Evolutionary conservation across 2,113 vertebrate species (phyloP).

Genomic region (Marmota monax): DNA sequence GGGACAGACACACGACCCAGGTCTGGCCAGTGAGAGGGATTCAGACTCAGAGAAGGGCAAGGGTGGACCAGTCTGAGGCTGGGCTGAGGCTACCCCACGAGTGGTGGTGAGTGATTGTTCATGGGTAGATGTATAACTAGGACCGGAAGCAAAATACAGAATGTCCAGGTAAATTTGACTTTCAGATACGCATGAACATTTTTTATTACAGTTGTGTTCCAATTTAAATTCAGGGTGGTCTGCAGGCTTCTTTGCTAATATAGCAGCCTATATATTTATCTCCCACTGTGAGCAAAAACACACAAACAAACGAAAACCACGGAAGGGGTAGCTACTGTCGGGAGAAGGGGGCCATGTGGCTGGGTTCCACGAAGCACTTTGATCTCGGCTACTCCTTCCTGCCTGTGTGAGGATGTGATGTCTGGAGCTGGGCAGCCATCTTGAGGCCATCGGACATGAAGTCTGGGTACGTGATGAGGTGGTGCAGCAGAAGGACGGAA

Average conservation of each 20-base stretch:
- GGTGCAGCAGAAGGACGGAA: background rate
- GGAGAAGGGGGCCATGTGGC: background rate
- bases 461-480: background rate
- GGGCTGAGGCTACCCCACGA: background rate
- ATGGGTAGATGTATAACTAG: background rate
- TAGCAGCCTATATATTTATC: background rate
- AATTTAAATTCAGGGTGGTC: background rate
- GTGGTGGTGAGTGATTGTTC: background rate
- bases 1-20: background rate
- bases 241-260: background rate
- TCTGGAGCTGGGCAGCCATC: slow-evolving; percentile 19
- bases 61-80: background rate
- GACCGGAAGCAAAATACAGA: background rate
- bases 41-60: background rate
- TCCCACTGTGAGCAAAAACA: background rate
- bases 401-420: background rate
- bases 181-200: background rate
- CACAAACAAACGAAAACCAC: background rate
- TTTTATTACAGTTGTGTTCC: background rate
- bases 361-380: background rate
- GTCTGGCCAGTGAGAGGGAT: background rate
- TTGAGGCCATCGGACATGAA: background rate
- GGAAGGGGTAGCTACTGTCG: background rate
- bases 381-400: background rate
- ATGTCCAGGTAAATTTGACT: background rate